Conservation (phyloP, 2,113 vertebrate species). For the Actenoides hombroni region DNA sequence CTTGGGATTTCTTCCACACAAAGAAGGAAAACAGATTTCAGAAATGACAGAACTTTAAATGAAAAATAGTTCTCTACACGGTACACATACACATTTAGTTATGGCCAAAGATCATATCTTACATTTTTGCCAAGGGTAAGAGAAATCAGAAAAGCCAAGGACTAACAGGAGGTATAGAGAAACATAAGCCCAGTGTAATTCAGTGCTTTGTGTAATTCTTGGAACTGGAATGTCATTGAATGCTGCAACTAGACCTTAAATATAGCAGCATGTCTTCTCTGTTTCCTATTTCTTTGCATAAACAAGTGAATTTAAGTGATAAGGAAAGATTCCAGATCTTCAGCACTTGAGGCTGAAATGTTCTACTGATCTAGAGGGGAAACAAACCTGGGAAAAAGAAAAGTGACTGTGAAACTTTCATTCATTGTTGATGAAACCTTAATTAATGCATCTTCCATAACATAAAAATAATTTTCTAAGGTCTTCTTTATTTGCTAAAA, state of each 20-base stretch:
- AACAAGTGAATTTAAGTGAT: background rate
- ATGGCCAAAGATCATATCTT: background rate
- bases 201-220: background rate
- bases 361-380: background rate
- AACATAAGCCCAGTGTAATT: background rate
- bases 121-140: background rate
- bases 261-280: background rate
- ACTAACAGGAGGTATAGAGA: background rate
- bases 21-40: background rate
- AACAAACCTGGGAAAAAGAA: background rate
- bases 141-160: background rate
- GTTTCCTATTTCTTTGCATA: background rate
- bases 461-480: background rate
- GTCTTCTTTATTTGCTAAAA: background rate
- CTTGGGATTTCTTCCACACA: background rate
- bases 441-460: background rate
- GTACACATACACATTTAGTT: background rate
- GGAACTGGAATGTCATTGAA: background rate
- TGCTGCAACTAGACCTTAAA: background rate
- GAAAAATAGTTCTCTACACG: background rate
- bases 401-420: background rate
- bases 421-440: background rate
- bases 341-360: background rate
- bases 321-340: background rate
- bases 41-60: background rate